Evolutionary conservation across 2,888 invertebrate genomes (phyloP), one percentile per base, ranked within the genome.

Genomic region (Tuta absoluta): DNA sequence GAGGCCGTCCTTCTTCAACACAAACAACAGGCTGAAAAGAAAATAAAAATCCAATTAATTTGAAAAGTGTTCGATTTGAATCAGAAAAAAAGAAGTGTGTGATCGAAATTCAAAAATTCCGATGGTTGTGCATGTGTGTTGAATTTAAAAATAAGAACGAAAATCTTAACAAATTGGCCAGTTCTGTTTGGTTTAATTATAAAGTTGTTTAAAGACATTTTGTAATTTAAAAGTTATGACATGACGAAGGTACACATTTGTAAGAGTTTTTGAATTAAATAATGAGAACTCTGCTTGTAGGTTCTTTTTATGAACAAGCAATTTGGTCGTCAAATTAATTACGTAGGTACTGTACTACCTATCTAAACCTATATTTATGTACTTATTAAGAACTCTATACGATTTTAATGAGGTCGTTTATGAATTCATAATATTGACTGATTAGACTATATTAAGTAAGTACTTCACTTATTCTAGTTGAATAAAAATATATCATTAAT

Each of bases 1-100:
- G 56, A 74, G 63, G 37, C 72, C 67, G 8, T 41, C 58, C 1
- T 65, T 65, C 56, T 45, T 64, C 33, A 21, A 48, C 60, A 21
- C 58, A 48, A 45, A 59, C 21, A 33, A 58, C 60, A 37, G 38
- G 41, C 19, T 23, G 14, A 58, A 19, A 45, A 28, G 8, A 28
- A 63, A 10, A 37, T 23, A 63, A 23, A 21, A 53, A 23, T 14
- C 2, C 11, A 5, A 33, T 28, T 19, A 19, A 56, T 21, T 19
- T 7, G 14, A 24, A 53, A 24, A 53, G 3, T 10, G 10, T 10
- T 48, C 7, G 17, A 19, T 48, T 45, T 14, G 17, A 60, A 21
- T 2, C 17, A 21, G 51, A 51, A 51, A 8, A 51, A 33, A 33
- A 33, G 10, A 10, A 7, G 33, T 45, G n/a, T n/a, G 38, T 21